Evolutionary conservation across 2,113 vertebrate genomes (phyloP).

Genomic region (Elanus axillaris): DNA sequence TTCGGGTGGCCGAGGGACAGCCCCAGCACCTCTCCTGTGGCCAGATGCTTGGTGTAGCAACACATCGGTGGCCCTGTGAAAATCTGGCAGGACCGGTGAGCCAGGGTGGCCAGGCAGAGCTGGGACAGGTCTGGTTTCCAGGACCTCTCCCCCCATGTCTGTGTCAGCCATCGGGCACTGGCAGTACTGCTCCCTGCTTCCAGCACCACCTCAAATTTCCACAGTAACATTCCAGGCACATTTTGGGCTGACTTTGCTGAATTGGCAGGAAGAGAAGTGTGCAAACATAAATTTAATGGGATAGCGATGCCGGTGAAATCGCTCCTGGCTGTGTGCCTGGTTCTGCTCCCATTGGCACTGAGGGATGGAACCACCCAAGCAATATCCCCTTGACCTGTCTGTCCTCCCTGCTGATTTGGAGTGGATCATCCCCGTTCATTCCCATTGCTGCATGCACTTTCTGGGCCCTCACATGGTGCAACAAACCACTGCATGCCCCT

Average conservation of each 20-base stretch:
- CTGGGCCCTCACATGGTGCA: not conserved
- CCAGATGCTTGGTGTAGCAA: fast-evolving
- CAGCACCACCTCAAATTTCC: not conserved
- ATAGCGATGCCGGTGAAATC: not conserved
- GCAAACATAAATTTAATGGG: not conserved
- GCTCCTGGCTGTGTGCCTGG: not conserved
- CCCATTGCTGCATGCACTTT: fast-evolving
- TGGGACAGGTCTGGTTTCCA: not conserved
- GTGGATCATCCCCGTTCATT: not conserved
- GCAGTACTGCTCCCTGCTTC: not conserved
- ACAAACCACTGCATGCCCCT: fast-evolving
- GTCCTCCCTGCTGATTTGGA: not conserved
- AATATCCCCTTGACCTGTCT: fast-evolving
- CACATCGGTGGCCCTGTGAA: not conserved
- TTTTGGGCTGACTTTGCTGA: not conserved
- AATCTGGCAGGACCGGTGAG: not conserved
- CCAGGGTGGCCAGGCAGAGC: not conserved
- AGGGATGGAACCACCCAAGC: not conserved
- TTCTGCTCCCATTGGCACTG: fast-evolving
- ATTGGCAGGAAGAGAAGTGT: not conserved
- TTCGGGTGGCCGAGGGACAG: not conserved
- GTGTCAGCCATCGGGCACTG: fast-evolving
- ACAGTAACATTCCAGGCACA: fast-evolving
- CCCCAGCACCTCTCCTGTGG: not conserved
- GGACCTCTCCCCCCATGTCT: not conserved